A percentile compares a stretch with the other conserved stretches of the same genome.
Evolutionary conservation across 2,113 vertebrate species (phyloP).

Genomic region (Pyxicephalus adspersus): DNA sequence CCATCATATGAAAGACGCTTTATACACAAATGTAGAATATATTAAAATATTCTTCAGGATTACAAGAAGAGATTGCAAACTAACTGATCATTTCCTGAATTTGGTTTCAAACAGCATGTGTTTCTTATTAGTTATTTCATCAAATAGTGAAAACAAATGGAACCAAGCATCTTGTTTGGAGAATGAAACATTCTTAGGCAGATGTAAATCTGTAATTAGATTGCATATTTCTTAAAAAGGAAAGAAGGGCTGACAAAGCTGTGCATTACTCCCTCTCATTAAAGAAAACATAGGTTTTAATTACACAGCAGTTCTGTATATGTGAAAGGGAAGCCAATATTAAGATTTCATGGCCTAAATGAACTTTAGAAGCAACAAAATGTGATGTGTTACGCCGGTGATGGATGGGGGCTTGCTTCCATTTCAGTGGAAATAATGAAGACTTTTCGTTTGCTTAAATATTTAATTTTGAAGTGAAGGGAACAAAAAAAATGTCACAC

Average conservation of each 20-base stretch:
- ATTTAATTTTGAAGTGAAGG: no score
- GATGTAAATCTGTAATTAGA: constrained; percentile 47
- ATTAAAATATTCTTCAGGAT: neutral
- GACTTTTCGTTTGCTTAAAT: no score
- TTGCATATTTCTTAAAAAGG: constrained; percentile 34
- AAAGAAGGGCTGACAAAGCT: constrained; percentile 44
- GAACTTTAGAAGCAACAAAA: neutral
- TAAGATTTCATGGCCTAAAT: constrained; percentile 17
- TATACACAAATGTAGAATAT: constrained; percentile 16
- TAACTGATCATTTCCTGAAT: constrained; percentile 14
- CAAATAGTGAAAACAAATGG: constrained; percentile 14
- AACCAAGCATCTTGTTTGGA: neutral
- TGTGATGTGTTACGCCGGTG: no score
- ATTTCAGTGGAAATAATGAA: no score
- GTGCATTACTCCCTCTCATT: constrained; percentile 5
- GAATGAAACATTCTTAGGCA: constrained; percentile 13
- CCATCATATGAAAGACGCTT: constrained; percentile 1
- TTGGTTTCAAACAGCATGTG: constrained; percentile 20
- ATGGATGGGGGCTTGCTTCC: no score
- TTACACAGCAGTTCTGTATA: constrained; percentile 15
- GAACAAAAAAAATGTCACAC: no score
- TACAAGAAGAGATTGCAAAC: neutral
- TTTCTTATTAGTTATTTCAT: constrained; percentile 38
- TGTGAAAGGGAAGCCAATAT: constrained; percentile 29
- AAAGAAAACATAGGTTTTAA: constrained; percentile 43